Evolutionary conservation across 2,797 vertebrate species (phyloP).

Genomic region (Sebastes nivosus): DNA sequence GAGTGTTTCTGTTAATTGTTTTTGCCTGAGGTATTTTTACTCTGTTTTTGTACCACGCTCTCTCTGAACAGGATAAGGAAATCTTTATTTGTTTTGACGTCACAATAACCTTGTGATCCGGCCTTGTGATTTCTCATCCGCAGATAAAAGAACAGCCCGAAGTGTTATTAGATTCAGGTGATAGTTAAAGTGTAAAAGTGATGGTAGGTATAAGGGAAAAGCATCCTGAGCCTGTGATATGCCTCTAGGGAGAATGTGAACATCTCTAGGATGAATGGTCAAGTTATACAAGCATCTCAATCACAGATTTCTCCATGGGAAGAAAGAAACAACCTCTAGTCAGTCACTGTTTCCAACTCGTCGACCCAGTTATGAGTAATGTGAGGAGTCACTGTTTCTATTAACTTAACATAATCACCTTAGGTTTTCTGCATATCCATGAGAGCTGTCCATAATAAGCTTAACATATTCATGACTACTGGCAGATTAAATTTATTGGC

Average conservation of each 20-base stretch:
- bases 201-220: not conserved
- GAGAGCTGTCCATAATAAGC: conserved; percentile 53
- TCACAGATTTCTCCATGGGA: not conserved
- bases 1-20: conserved; percentile 36
- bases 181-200: not conserved
- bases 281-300: not conserved
- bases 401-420: conserved; percentile 56
- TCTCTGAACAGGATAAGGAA: conserved; percentile 3
- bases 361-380: not conserved
- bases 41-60: conserved; percentile 7
- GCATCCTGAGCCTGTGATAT: not conserved
- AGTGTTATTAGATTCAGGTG: not conserved
- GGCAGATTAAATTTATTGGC: conserved; percentile 42
- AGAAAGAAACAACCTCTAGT: not conserved
- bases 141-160: not conserved
- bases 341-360: conserved; percentile 13
- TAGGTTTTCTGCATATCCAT: conserved; percentile 36
- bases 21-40: conserved; percentile 32
- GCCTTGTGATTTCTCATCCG: conserved; percentile 1
- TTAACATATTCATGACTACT: conserved; percentile 66
- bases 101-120: conserved; percentile 17
- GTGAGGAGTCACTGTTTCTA: conserved; percentile 36
- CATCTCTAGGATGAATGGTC: not conserved
- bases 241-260: not conserved
- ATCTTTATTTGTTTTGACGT: not conserved